These are phyloP conservation scores for Scolanthus callimorphus DNA, from an alignment of 92 coral and sea anemone species.

Conservation along the genomic window DNA sequence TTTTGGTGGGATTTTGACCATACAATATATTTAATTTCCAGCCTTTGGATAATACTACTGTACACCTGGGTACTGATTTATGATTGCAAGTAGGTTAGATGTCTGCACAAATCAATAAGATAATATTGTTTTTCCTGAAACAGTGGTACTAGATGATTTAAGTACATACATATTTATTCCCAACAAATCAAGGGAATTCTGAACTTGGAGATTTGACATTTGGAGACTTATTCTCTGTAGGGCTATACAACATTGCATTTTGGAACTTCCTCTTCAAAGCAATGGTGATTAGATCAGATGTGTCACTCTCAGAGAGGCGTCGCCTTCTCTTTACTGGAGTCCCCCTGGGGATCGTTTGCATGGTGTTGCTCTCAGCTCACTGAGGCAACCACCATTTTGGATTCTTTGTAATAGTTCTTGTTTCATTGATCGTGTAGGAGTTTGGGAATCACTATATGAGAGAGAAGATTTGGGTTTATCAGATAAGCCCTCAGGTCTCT, in stretches of 20 bases:
- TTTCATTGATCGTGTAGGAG: constrained; percentile 40
- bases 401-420: constrained; percentile 61
- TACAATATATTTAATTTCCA: no score
- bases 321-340: constrained; percentile 60
- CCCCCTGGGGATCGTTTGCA: constrained; percentile 86
- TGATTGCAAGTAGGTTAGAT: no score
- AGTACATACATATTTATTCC: no score
- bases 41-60: no score
- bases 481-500: no score
- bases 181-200: constrained; percentile 22
- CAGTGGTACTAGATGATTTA: no score
- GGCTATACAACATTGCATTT: constrained; percentile 58
- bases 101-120: no score
- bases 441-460: constrained; percentile 3
- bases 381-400: constrained; percentile 29
- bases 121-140: no score
- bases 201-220: constrained; percentile 33
- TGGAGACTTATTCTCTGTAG: constrained; percentile 70
- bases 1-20: no score
- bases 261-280: constrained; percentile 71
- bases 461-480: background rate
- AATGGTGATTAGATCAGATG: constrained; percentile 65
- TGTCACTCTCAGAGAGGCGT: constrained; percentile 59
- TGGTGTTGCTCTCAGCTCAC: constrained; percentile 70
- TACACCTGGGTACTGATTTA: no score